Percentiles rank a stretch among this genome's conserved stretches.
Evolutionary conservation across 2,113 vertebrate genomes (phyloP).

Genomic region (Platycercus adscitus): DNA sequence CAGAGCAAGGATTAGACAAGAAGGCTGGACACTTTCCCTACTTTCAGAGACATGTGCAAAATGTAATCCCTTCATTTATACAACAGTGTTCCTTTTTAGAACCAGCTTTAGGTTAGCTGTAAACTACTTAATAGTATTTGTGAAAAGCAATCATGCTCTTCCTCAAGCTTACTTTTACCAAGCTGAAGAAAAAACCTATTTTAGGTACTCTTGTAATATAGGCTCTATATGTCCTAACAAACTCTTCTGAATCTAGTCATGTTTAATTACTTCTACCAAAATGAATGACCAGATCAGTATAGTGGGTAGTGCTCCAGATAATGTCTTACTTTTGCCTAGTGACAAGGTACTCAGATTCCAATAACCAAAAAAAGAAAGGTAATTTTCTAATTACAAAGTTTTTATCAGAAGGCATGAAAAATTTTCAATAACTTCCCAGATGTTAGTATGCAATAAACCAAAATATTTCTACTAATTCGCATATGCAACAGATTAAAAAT

Average conservation of each 20-base stretch:
- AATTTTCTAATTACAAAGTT: neutral
- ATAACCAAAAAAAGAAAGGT: neutral
- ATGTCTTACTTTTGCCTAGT: neutral
- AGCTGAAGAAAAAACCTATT: neutral
- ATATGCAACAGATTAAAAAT: neutral
- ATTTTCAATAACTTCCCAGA: neutral
- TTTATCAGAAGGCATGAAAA: neutral
- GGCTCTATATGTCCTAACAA: neutral
- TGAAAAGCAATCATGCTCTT: neutral
- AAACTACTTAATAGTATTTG: neutral
- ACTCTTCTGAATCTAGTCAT: neutral
- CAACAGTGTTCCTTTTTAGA: neutral
- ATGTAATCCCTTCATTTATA: neutral
- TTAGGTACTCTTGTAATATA: neutral
- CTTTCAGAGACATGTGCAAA: neutral
- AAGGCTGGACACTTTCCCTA: neutral
- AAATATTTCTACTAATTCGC: neutral
- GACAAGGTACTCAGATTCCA: neutral
- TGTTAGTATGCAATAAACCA: neutral
- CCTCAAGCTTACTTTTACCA: neutral
- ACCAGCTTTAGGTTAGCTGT: neutral
- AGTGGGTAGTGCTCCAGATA: neutral
- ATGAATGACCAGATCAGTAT: neutral
- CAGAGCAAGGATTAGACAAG: neutral
- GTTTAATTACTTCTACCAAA: neutral